Conservation (phyloP, 1,140 invertebrate genomes). For the Limonius californicus region DNA sequence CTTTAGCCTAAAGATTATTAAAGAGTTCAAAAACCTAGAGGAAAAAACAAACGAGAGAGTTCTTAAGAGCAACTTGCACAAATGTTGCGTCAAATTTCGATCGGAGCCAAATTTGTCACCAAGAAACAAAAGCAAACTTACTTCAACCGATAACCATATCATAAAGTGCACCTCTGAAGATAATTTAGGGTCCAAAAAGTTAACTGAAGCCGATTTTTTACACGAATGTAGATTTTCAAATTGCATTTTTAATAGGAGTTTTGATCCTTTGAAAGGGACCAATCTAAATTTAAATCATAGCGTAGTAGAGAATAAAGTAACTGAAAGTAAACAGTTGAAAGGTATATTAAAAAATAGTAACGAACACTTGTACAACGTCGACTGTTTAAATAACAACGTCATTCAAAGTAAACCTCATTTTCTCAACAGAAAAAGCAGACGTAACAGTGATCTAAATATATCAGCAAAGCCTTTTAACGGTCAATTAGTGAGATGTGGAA, state of each 20-base stretch:
- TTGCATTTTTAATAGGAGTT: conserved; percentile 45
- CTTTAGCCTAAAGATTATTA: conserved; percentile 27
- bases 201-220: conserved; percentile 36
- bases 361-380: conserved; percentile 26
- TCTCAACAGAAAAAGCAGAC: conserved; percentile 20
- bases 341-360: conserved; percentile 38
- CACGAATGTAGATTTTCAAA: conserved; percentile 45
- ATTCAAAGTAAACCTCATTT: conserved; percentile 17
- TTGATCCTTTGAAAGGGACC: conserved; percentile 33
- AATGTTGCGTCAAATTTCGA: conserved; percentile 29
- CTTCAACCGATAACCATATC: background rate
- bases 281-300: conserved; percentile 18
- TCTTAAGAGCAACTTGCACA: conserved; percentile 22
- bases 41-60: conserved; percentile 25
- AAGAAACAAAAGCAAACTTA: conserved; percentile 21
- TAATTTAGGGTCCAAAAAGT: conserved; percentile 28
- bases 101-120: conserved; percentile 42
- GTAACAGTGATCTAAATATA: conserved; percentile 39
- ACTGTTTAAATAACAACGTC: background rate
- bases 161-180: conserved; percentile 34
- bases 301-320: conserved; percentile 6
- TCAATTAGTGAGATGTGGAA: conserved; percentile 40
- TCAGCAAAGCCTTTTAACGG: conserved; percentile 33
- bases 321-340: conserved; percentile 30
- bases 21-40: conserved; percentile 16